Base-by-base conservation (phyloP, 2,888 invertebrate species). In the Acleris emargana region DNA sequence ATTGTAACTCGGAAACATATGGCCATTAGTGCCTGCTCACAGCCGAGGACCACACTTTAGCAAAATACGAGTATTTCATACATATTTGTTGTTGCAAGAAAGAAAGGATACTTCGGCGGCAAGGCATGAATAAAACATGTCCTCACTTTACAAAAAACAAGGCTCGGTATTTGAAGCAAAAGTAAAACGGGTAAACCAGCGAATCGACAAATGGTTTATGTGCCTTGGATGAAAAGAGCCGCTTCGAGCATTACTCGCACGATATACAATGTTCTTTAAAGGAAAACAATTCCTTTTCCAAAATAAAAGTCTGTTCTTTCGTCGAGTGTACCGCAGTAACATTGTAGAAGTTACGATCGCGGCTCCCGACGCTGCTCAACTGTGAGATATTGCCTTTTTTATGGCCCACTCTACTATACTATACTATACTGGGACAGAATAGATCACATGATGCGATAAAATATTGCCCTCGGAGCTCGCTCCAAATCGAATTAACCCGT, bases 321-420 rank as follows among this genome's bases (percentile, higher is more conserved):
- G 80, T 80, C 79, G 79, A 85, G 82, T 81, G 82, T 81, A 81
- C 82, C 84, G 84, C 84, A 84, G 89, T 89, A 88, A 91, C 91
- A 91, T 89, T 91, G 91, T 91, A 84, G 82, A 83, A 90, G 91
- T 92, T 91, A 92, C 91, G 91, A 91, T 84, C 89, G 84, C 79
- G 82, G 86, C 87, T 82, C 87, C 79, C 83, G 81, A 79, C 87
- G 85, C 90, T 83, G 88, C 86, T 92, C 91, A 86, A 91, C 91
- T 87, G 92, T 91, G 90, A 92, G 89, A 92, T 91, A 92, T 92
- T 91, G 86, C 91, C 86, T 91, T 92, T 92, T 92, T 91, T 91
- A 92, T 89, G 84, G 81, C 91, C 87, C 90, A 89, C 91, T 91
- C 88, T 88, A 86, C 90, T 89, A 89, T 89, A 89, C 87, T 89